These are phyloP conservation scores for Myiothlypis chrysogaster DNA, from an alignment of 2,797 vertebrate species.

Conservation along the genomic window DNA sequence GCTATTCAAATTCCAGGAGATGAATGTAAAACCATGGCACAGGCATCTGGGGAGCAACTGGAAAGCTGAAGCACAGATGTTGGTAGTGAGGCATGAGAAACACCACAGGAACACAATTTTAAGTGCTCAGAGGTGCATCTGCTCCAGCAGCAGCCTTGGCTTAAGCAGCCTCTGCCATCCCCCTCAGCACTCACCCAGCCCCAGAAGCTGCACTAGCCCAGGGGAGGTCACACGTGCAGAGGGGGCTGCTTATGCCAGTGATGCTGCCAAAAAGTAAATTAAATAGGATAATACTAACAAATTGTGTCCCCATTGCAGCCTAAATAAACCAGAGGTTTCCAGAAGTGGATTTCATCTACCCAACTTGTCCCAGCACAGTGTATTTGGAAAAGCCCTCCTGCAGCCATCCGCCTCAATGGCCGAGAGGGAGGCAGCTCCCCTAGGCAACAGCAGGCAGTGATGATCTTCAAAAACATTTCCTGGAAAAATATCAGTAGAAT, in stretches of 20 bases:
- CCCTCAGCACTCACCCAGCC: background rate
- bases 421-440: background rate
- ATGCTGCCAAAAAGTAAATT: background rate
- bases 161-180: background rate
- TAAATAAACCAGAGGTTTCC: background rate
- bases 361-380: background rate
- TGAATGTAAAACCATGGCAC: background rate
- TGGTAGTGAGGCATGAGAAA: accelerated
- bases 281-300: background rate
- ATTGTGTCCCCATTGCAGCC: background rate
- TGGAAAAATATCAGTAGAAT: background rate
- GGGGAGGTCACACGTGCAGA: background rate
- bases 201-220: background rate
- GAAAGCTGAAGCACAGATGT: background rate
- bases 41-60: background rate
- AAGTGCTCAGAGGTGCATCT: background rate
- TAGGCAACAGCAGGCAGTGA: background rate
- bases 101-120: background rate
- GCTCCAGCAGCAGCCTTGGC: background rate
- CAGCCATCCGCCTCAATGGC: background rate
- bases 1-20: background rate
- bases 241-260: background rate
- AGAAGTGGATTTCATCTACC: background rate
- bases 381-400: background rate
- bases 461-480: background rate